Conservation (phyloP, 2,888 invertebrate species). For the Drosophila niveifrons region DNA sequence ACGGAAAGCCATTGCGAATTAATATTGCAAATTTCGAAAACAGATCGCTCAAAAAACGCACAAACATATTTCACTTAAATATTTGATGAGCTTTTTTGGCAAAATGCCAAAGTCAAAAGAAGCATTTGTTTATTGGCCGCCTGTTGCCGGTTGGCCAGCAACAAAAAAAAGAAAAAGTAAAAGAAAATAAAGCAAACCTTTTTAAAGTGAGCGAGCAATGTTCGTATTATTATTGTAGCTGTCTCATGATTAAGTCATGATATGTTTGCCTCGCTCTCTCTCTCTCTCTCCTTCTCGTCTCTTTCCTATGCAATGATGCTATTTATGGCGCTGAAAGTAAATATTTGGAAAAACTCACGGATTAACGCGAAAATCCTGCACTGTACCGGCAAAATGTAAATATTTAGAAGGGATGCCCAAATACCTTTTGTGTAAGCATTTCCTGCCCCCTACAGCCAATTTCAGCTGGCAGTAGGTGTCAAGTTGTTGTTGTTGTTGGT, state of each 20-base stretch:
- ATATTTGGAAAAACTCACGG: conserved; percentile 45
- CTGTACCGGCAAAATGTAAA: conserved; percentile 37
- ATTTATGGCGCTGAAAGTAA: conserved; percentile 29
- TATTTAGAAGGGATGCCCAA: conserved; percentile 43
- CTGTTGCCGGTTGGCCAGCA: conserved; percentile 43
- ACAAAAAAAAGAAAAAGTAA: not conserved
- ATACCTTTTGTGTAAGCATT: conserved; percentile 40
- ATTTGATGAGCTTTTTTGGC: conserved; percentile 42
- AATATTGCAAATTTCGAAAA: conserved; percentile 44
- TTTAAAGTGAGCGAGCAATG: conserved; percentile 14
- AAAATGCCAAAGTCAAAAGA: conserved; percentile 23
- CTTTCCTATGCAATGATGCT: conserved; percentile 5
- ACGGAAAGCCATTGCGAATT: conserved; percentile 24
- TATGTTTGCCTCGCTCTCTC: not conserved
- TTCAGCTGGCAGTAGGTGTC: conserved; percentile 31
- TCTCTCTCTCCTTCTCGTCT: not conserved
- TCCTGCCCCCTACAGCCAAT: conserved; percentile 18
- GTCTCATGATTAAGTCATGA: conserved; percentile 69
- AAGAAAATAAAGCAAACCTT: not conserved
- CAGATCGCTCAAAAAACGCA: conserved; percentile 29
- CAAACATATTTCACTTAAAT: conserved; percentile 33
- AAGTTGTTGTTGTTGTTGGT: conserved; percentile 13
- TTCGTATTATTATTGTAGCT: conserved; percentile 24
- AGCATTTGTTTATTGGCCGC: conserved; percentile 35
- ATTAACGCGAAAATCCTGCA: conserved; percentile 43